phyloP scores from a whole-genome alignment of 2,888 invertebrate genomes.

The Ceriagrion tenellum region DNA sequence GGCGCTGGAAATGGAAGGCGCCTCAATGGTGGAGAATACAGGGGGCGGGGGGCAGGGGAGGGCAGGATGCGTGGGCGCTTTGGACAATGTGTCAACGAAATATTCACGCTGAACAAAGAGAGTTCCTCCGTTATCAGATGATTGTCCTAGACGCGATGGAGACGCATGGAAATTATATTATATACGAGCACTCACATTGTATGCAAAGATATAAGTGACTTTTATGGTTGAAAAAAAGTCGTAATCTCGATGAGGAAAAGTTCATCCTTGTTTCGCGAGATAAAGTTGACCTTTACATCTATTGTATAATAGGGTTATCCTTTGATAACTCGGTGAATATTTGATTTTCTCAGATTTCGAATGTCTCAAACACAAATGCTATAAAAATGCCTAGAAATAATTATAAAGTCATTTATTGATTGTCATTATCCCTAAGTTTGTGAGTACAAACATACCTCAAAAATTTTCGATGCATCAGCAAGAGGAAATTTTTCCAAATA shows the following conservation, averaged over 20 bases:
- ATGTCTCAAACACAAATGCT: too few species aligned
- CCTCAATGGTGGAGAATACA: neutral
- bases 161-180: neutral
- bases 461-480: too few species aligned
- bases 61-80: neutral
- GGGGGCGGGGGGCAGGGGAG: neutral
- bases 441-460: too few species aligned
- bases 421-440: too few species aligned
- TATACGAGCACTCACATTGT: neutral
- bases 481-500: too few species aligned
- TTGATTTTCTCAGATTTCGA: too few species aligned
- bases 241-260: neutral
- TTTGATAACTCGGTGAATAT: too few species aligned
- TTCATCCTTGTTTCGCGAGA: too few species aligned
- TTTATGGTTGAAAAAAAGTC: neutral
- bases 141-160: neutral
- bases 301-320: too few species aligned
- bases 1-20: neutral
- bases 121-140: neutral
- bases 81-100: neutral
- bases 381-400: too few species aligned
- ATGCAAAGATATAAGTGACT: neutral
- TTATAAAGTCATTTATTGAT: too few species aligned
- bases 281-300: too few species aligned
- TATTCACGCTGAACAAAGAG: neutral